Evolutionary conservation across 2,888 invertebrate species (phyloP).

Genomic region (Homarus gammarus): DNA sequence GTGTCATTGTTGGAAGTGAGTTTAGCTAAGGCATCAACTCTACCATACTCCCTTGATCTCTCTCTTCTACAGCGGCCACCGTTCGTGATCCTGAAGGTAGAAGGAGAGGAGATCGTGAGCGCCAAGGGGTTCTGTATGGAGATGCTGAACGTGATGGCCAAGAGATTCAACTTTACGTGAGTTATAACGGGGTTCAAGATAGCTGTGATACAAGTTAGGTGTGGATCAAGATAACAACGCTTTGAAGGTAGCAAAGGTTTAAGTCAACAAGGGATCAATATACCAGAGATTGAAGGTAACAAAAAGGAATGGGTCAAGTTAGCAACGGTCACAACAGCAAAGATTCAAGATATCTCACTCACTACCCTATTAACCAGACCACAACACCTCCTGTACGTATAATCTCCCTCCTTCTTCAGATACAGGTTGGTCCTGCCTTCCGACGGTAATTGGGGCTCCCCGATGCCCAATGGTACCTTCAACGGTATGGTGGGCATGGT

Average conservation of each 20-base stretch:
- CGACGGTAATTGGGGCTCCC: conserved; percentile 71
- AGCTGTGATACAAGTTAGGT: too few relatives aligned
- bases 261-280: too few relatives aligned
- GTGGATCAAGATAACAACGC: too few relatives aligned
- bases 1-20: too few relatives aligned
- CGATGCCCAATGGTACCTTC: conserved; percentile 66
- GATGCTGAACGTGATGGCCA: conserved; percentile 69
- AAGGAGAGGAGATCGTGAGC: conserved; percentile 40
- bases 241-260: too few relatives aligned
- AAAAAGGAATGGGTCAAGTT: background rate
- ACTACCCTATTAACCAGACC: background rate
- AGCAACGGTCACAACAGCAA: background rate
- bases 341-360: background rate
- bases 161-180: conserved; percentile 73
- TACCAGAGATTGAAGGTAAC: background rate
- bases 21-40: too few relatives aligned
- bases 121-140: conserved; percentile 72
- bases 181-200: background rate
- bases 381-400: too few relatives aligned
- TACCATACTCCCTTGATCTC: too few relatives aligned
- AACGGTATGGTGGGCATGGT: conserved; percentile 75
- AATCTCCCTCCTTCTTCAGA: conserved; percentile 16
- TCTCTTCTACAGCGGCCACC: conserved; percentile 56
- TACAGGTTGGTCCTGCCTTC: conserved; percentile 64
- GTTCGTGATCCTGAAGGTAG: conserved; percentile 44